Base-by-base conservation (phyloP, 2,113 vertebrate genomes). In the Alosa alosa region DNA sequence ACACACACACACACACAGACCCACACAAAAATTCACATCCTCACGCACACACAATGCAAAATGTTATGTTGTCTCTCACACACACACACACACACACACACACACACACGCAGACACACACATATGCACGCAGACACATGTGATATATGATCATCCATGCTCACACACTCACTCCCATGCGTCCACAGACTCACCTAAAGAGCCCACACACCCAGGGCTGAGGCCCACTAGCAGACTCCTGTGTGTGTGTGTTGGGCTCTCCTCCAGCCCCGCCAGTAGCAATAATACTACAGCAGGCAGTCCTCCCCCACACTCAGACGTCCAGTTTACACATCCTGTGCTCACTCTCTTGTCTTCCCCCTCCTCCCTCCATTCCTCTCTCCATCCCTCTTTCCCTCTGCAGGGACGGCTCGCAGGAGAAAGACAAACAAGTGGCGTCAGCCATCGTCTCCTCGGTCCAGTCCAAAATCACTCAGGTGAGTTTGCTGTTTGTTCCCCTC, bases 401-500 rank as follows among this genome's bases (percentile, higher is more conserved):
- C 83, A 99, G 98, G 95, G 97, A 95, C 47, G 94, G 95, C 68
- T 97, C 97, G 95, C 97, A 96, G 95, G 98, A 99, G 94, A 99
- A 98, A 92, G 98, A 99, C 83, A 97, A 96, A 86, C 95, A 97
- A 87, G 97, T 98, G 92, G 96, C 98, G 36, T 97, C 98, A 36
- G 96, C 97, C 64, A 98, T 99, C 55, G 96, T 99, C 11, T 99
- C 98, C 11, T 97, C 98, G 0, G 97, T 99, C 89, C 98, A 99
- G 94, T 96, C 96, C 92, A 99, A 99, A 97, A 99, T 99, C 94
- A 99, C 98, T 97, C 98, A 99, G 98, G 98, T 99, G 95, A 86
- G 90, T 85, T 87, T 75, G 91, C 85, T 88, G 91, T 89, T 64
- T 91, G 87, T 85, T 86, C 85, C 88, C 49, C 57, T 22, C n/a